These are phyloP conservation scores for Acanthococcus lagerstroemiae DNA, from an alignment of 2,888 invertebrate genomes.

Conservation along the genomic window DNA sequence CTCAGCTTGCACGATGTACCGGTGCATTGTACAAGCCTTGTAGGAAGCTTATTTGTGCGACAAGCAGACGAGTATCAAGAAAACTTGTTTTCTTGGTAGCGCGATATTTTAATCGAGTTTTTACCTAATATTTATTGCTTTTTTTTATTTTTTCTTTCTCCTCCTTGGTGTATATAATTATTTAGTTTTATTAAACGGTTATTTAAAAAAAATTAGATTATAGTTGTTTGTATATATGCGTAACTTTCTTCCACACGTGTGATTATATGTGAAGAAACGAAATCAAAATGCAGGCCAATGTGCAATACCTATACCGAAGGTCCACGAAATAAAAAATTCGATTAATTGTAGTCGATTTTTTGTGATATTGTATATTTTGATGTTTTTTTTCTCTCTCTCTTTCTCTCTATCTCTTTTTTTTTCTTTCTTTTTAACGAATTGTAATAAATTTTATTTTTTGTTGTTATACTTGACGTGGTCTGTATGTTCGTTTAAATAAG, in stretches of 20 bases:
- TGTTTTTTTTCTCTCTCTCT: slow-evolving; percentile 10
- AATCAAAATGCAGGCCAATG: neutral
- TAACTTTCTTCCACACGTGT: slow-evolving; percentile 9
- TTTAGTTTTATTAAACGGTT: slow-evolving; percentile 19
- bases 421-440: slow-evolving; percentile 1
- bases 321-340: slow-evolving; percentile 14
- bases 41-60: no score
- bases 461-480: slow-evolving; percentile 9
- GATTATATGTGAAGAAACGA: neutral
- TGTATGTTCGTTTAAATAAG: no score
- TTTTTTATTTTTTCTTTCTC: slow-evolving; percentile 15
- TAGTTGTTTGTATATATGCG: slow-evolving; percentile 18
- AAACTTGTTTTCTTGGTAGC: no score
- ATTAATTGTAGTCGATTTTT: slow-evolving; percentile 25
- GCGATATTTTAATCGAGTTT: neutral
- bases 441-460: slow-evolving; percentile 20
- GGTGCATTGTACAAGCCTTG: no score
- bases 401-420: slow-evolving; percentile 1
- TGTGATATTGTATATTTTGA: slow-evolving; percentile 27
- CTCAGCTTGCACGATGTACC: no score
- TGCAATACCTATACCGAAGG: slow-evolving; percentile 5
- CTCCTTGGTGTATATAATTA: slow-evolving; percentile 22
- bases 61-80: no score
- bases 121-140: slow-evolving; percentile 11
- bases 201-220: neutral